Conservation (phyloP, 2,797 vertebrate species). For the Chloroceryle inda region DNA sequence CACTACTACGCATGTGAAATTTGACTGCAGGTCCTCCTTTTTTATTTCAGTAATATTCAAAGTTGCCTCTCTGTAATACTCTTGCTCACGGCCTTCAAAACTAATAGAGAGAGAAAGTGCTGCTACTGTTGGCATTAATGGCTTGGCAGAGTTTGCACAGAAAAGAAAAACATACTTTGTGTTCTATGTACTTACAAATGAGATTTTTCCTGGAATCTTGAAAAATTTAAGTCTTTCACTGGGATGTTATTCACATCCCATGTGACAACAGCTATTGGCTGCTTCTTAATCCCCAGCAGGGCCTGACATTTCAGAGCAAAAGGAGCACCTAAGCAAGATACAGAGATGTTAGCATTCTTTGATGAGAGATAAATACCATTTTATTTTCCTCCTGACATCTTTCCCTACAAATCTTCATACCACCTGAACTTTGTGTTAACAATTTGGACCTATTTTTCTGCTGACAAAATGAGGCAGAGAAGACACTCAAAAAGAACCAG, state of each 20-base stretch:
- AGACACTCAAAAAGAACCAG: not conserved
- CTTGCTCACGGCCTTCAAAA: not conserved
- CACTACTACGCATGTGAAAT: conserved; percentile 58
- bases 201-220: conserved; percentile 11
- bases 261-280: accelerated
- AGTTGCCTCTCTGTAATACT: conserved; percentile 15
- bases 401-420: not conserved
- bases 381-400: not conserved
- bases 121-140: not conserved
- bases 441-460: not conserved
- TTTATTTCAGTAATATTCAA: conserved; percentile 78
- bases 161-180: not conserved
- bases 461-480: not conserved
- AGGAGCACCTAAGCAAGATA: conserved; percentile 65
- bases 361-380: not conserved
- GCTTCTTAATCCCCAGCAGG: conserved; percentile 69
- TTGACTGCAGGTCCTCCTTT: conserved; percentile 67
- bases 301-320: conserved; percentile 75
- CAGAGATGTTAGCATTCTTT: not conserved
- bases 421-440: not conserved
- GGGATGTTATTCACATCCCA: conserved; percentile 66
- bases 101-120: conserved; percentile 15
- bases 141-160: not conserved
- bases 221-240: not conserved
- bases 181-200: conserved; percentile 21